These are phyloP conservation scores for Tyria jacobaeae DNA, from an alignment of 2,888 invertebrate genomes.

Conservation along the genomic window DNA sequence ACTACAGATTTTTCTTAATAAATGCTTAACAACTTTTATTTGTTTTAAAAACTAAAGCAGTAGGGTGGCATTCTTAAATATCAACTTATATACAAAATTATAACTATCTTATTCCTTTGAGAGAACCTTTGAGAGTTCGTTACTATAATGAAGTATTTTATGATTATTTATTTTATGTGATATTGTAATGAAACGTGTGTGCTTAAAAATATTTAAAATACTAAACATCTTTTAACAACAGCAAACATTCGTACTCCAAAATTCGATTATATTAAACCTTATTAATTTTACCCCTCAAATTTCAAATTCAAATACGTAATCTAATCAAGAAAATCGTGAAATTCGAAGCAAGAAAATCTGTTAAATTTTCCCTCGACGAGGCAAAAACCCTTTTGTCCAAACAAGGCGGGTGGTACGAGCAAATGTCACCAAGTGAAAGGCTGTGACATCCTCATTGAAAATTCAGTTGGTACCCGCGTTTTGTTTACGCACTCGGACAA, in stretches of 20 bases:
- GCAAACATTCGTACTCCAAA: slow-evolving; percentile 33
- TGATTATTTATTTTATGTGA: no score
- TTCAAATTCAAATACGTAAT: slow-evolving; percentile 67
- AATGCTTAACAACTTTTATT: no score
- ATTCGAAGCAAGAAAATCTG: slow-evolving; percentile 60
- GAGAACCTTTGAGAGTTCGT: no score
- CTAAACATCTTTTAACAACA: slow-evolving; percentile 18
- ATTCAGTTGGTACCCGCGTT: slow-evolving; percentile 67
- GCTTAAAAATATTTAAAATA: slow-evolving; percentile 18
- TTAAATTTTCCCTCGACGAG: slow-evolving; percentile 56
- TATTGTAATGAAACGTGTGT: neutral
- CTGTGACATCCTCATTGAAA: slow-evolving; percentile 78
- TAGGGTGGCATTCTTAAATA: no score
- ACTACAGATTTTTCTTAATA: no score
- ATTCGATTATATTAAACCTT: slow-evolving; percentile 42
- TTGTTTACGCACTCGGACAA: slow-evolving; percentile 52
- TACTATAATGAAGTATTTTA: no score
- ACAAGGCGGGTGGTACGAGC: slow-evolving; percentile 74
- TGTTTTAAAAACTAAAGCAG: no score
- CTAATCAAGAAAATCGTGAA: slow-evolving; percentile 73
- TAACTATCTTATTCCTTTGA: no score
- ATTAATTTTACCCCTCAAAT: slow-evolving; percentile 59
- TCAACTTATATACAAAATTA: no score
- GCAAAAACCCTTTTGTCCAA: slow-evolving; percentile 82
- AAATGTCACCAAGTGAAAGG: slow-evolving; percentile 77